A percentile compares a stretch with the other conserved stretches of the same genome.
These are phyloP conservation scores for Branchinecta lynchi DNA, from an alignment of 1,140 invertebrate genomes.

Conservation along the genomic window DNA sequence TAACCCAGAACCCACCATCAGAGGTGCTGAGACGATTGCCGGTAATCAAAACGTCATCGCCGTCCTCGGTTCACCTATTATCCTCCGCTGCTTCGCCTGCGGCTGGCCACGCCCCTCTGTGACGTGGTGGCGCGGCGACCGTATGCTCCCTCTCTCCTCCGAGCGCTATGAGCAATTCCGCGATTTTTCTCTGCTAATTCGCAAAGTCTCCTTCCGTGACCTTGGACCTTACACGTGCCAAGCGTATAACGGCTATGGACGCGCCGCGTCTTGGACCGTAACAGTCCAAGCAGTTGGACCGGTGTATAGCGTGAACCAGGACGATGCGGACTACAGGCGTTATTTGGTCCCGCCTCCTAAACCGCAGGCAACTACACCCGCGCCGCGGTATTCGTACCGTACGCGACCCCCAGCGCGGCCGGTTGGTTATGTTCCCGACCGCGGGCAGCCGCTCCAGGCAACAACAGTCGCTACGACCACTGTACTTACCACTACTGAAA, in stretches of 20 bases:
- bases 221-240: constrained; percentile 71
- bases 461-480: constrained; percentile 25
- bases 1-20: constrained; percentile 32
- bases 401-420: constrained; percentile 23
- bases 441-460: constrained; percentile 15
- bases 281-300: constrained; percentile 51
- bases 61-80: constrained; percentile 47
- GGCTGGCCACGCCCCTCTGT: constrained; percentile 54
- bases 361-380: constrained; percentile 17
- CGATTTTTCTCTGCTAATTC: constrained; percentile 55
- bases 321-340: constrained; percentile 28
- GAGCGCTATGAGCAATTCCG: constrained; percentile 51
- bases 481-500: constrained; percentile 20
- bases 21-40: constrained; percentile 37
- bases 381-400: neutral
- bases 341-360: constrained; percentile 29
- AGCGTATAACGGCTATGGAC: constrained; percentile 63
- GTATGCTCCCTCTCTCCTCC: constrained; percentile 50
- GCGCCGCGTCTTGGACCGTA: constrained; percentile 54
- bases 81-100: constrained; percentile 60
- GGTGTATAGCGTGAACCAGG: constrained; percentile 32
- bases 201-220: constrained; percentile 47
- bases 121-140: constrained; percentile 69
- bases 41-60: constrained; percentile 47
- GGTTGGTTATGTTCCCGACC: constrained; percentile 13